These are phyloP conservation scores for Chrysolina haemoptera DNA, from an alignment of 2,888 invertebrate genomes.

Conservation along the genomic window DNA sequence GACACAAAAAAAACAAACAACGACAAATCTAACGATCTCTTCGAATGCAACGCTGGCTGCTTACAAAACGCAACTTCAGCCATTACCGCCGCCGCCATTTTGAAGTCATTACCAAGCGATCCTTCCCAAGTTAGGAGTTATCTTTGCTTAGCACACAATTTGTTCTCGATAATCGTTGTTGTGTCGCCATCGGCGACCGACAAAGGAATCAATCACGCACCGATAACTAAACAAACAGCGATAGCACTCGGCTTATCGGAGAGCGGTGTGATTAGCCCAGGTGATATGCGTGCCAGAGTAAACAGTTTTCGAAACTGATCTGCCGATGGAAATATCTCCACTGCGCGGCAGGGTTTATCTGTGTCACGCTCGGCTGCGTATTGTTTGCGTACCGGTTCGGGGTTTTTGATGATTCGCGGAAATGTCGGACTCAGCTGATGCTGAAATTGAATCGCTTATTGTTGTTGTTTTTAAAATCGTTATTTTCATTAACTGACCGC, in stretches of 20 bases:
- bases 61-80: slow-evolving; percentile 20
- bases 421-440: background rate
- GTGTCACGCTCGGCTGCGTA: background rate
- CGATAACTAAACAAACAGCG: slow-evolving; percentile 63
- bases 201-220: slow-evolving; percentile 66
- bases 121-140: slow-evolving; percentile 40
- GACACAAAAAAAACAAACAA: background rate
- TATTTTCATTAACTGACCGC: too few species aligned
- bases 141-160: slow-evolving; percentile 60
- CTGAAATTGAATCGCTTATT: background rate
- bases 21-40: background rate
- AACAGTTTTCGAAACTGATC: slow-evolving; percentile 49
- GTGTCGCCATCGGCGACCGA: slow-evolving; percentile 66
- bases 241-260: slow-evolving; percentile 60
- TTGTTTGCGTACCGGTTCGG: background rate
- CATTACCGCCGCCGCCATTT: slow-evolving; percentile 41
- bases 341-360: slow-evolving; percentile 18
- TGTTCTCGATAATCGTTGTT: slow-evolving; percentile 63
- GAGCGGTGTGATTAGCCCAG: slow-evolving; percentile 59
- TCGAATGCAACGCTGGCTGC: background rate
- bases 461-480: background rate
- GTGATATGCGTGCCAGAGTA: slow-evolving; percentile 54
- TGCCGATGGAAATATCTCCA: slow-evolving; percentile 42
- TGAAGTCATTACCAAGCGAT: slow-evolving; percentile 33
- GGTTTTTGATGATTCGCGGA: background rate